Conservation (phyloP, 2,797 vertebrate genomes). For the Urophycis tenuis region DNA sequence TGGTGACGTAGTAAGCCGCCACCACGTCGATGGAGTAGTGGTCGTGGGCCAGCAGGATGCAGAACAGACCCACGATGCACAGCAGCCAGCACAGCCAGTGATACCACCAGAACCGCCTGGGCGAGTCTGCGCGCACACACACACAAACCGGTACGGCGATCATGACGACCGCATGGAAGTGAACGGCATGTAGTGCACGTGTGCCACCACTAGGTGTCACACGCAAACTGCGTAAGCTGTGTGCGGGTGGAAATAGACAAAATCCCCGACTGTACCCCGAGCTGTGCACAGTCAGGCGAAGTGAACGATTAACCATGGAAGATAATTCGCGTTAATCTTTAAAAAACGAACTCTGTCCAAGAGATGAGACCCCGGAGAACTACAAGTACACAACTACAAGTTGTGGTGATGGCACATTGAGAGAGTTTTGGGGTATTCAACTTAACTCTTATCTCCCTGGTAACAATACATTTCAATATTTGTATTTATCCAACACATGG, state of each 20-base stretch:
- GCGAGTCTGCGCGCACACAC: conserved; percentile 69
- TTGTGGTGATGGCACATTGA: no score
- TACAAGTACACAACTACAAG: no score
- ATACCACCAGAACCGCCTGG: conserved; percentile 81
- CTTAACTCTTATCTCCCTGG: not conserved
- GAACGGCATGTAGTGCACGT: not conserved
- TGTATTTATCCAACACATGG: not conserved
- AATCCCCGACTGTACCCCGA: not conserved
- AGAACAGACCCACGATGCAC: conserved; percentile 77
- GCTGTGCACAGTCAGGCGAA: no score
- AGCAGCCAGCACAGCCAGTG: conserved; percentile 81
- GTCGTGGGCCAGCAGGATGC: conserved; percentile 84
- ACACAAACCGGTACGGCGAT: no score
- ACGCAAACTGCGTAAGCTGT: not conserved
- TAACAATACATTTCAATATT: not conserved
- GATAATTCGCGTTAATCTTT: not conserved
- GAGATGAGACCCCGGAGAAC: no score
- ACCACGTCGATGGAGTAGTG: conserved; percentile 89
- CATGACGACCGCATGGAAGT: not conserved
- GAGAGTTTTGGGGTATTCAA: no score
- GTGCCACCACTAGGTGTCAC: conserved; percentile 6
- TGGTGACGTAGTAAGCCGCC: conserved; percentile 85
- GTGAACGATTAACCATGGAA: no score
- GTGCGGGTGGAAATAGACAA: not conserved
- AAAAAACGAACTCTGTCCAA: not conserved